Percentiles rank a stretch among this genome's conserved stretches.
Evolutionary conservation across 2,797 vertebrate species (phyloP).

Genomic region (Coracias cyanogaster): DNA sequence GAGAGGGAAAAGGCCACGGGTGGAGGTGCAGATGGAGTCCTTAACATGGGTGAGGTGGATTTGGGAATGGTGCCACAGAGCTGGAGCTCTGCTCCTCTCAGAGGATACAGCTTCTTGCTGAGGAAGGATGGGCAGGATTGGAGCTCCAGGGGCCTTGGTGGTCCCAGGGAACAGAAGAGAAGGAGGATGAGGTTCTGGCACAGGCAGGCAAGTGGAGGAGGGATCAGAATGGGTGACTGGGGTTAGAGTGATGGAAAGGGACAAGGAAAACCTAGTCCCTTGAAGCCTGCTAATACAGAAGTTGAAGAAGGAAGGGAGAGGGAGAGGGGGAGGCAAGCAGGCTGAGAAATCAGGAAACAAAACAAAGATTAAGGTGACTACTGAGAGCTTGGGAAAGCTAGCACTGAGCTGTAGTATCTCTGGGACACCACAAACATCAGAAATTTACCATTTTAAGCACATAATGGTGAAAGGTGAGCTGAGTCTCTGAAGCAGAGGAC

Average conservation of each 20-base stretch:
- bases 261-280: background rate
- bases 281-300: background rate
- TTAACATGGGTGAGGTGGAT: background rate
- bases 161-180: background rate
- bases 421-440: background rate
- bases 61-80: background rate
- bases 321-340: background rate
- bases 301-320: background rate
- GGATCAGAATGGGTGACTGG: background rate
- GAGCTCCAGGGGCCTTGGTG: fast-evolving
- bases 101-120: background rate
- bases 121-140: background rate
- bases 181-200: background rate
- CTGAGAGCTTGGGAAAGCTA: background rate
- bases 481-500: background rate
- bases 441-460: background rate
- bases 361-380: background rate
- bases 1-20: background rate
- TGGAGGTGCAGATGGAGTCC: too few species aligned
- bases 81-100: background rate
- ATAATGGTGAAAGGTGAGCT: background rate
- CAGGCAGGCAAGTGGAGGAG: background rate
- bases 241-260: background rate
- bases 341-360: background rate
- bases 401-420: background rate